Conservation (phyloP, 2,888 invertebrate species). For the Rhamphomyia laevipes region DNA sequence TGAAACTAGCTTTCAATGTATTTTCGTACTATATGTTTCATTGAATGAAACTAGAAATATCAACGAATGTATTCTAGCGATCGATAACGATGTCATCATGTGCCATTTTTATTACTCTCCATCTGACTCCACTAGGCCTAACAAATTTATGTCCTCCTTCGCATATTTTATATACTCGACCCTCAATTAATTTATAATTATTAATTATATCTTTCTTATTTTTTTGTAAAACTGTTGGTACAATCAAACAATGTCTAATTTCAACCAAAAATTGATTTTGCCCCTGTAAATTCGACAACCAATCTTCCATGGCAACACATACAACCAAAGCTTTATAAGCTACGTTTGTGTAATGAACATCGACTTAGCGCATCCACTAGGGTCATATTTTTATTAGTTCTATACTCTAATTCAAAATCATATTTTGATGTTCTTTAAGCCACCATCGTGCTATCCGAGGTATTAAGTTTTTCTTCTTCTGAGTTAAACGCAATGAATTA, state of each 20-base stretch:
- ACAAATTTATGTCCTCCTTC: constrained; percentile 7
- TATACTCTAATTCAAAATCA: constrained; percentile 3
- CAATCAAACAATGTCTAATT: constrained; percentile 2
- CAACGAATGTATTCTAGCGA: constrained; percentile 8
- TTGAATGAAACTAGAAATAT: constrained; percentile 29
- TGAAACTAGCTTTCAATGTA: too few species aligned
- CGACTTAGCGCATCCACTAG: background rate
- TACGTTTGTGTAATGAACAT: background rate
- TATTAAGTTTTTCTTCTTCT: background rate
- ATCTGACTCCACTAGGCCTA: constrained; percentile 7
- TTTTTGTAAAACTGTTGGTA: background rate
- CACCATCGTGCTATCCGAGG: constrained; percentile 7
- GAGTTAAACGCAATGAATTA: background rate
- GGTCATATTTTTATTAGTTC: background rate
- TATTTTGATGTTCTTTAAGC: constrained; percentile 2
- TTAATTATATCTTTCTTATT: constrained; percentile 5
- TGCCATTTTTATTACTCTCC: constrained; percentile 5
- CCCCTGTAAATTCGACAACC: constrained; percentile 12
- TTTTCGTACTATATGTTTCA: too few species aligned
- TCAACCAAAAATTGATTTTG: constrained; percentile 7
- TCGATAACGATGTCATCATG: constrained; percentile 9
- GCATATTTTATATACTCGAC: constrained; percentile 2
- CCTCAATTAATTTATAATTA: constrained; percentile 10
- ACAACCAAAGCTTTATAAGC: constrained; percentile 3
- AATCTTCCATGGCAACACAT: constrained; percentile 6